Base-by-base conservation (phyloP, 2,888 invertebrate species). In the Thyatira batis region DNA sequence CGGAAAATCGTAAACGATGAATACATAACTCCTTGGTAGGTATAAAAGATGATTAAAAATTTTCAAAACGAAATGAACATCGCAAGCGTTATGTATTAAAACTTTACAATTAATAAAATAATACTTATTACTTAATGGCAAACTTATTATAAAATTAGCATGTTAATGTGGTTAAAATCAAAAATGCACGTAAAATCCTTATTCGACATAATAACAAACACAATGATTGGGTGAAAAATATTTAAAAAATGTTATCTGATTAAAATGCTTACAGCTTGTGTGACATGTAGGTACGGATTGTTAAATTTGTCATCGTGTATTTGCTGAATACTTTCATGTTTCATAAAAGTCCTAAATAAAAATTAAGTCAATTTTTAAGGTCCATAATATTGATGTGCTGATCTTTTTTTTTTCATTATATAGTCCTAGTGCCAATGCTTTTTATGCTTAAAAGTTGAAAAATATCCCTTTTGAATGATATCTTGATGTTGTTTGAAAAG, bases 81-180 rank as follows among this genome's bases (percentile, higher is more conserved):
- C 82, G 65, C 78, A 82, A 76, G 64, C 64, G 80, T 82, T 85
- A 88, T 88, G 86, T 83, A 88, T 71, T 88, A 85, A 82, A 70
- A 69, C 76, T 71, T 79, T 80, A 84, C 84, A 52, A 63, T 70
- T 45, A 69, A 72, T 67, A 67, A 78, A 62, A 71, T 65, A 71
- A 60, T 69, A 76, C 76, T 67, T 74, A 69, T 76, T 76, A 80
- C 78, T 77, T 69, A 71, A 75, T 76, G 65, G 79, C 84, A 88
- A 85, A 84, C 81, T 85, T 71, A 82, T 75, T 81, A 39, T 39
- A 39, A 77, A 79, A 87, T 86, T 85, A 84, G 78, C 69, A 88
- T 90, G 90, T 92, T 92, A 92, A 87, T 89, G 80, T 65, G 79
- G 91, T 91, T 92, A 92, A 91, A 91, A 91, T 89, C 84, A 87